A percentile compares a stretch with the other conserved stretches of the same genome.
Conservation (phyloP, 2,888 invertebrate species). For the Tanypteryx hageni region DNA sequence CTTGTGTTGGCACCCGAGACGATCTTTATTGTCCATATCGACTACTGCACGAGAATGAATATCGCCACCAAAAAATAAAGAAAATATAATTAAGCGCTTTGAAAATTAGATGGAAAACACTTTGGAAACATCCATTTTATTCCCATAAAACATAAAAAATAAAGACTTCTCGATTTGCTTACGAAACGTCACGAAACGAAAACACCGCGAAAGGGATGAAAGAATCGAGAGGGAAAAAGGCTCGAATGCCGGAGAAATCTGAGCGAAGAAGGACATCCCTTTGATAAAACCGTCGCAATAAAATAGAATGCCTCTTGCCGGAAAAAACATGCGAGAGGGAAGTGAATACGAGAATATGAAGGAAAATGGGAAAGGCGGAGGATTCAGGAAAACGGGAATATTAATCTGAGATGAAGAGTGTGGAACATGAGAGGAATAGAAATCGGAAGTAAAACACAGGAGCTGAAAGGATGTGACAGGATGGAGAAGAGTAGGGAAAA, state of each 20-base stretch:
- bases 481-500: too few relatives aligned
- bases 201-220: background rate
- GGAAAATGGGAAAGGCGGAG: background rate
- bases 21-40: background rate
- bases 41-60: background rate
- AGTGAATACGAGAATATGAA: background rate
- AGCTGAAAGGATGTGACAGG: too few relatives aligned
- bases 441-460: too few relatives aligned
- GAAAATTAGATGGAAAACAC: too few relatives aligned
- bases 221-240: background rate
- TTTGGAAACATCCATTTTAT: too few relatives aligned
- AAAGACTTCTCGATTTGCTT: background rate
- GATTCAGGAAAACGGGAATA: background rate
- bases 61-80: background rate
- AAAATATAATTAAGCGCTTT: background rate
- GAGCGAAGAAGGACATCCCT: background rate
- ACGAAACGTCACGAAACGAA: background rate
- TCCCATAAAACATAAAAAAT: too few relatives aligned
- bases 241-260: background rate
- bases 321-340: background rate
- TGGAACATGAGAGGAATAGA: too few relatives aligned
- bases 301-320: background rate
- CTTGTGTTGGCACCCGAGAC: background rate
- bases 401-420: background rate
- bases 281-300: constrained; percentile 8